Percentiles rank a stretch among this genome's conserved stretches.
Evolutionary conservation across 1,140 invertebrate genomes (phyloP).

Genomic region (Gonioctena quinquepunctata): DNA sequence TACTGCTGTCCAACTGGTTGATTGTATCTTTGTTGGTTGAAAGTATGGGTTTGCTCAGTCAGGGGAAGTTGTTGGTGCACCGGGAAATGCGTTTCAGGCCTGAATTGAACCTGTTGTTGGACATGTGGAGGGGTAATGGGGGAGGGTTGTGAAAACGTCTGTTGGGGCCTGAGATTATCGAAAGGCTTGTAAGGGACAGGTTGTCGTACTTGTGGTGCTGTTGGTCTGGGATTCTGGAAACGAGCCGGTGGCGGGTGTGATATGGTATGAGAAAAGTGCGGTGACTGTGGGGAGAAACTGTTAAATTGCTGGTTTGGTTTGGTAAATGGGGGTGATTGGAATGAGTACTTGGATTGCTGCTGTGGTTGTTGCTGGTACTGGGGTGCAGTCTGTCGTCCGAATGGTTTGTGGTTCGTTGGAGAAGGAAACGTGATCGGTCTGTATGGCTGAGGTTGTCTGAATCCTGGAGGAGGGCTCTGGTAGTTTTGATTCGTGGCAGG

Average conservation of each 20-base stretch:
- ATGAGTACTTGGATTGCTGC: slow-evolving; percentile 32
- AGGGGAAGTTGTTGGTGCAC: slow-evolving; percentile 50
- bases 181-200: slow-evolving; percentile 50
- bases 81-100: slow-evolving; percentile 54
- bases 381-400: slow-evolving; percentile 31
- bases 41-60: slow-evolving; percentile 32
- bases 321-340: slow-evolving; percentile 35
- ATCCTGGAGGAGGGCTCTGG: slow-evolving; percentile 49
- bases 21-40: slow-evolving; percentile 27
- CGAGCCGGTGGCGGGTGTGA: slow-evolving; percentile 35
- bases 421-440: slow-evolving; percentile 51
- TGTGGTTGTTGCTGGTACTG: slow-evolving; percentile 38
- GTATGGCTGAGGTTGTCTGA: slow-evolving; percentile 48
- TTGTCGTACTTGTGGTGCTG: slow-evolving; percentile 45
- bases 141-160: slow-evolving; percentile 33
- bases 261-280: slow-evolving; percentile 37
- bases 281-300: slow-evolving; percentile 34
- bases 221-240: slow-evolving; percentile 30
- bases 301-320: slow-evolving; percentile 54
- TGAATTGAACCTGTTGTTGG: slow-evolving; percentile 53
- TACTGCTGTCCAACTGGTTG: not conserved
- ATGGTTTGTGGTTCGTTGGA: slow-evolving; percentile 38
- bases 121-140: slow-evolving; percentile 57
- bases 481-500: slow-evolving; percentile 18
- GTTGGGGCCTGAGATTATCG: slow-evolving; percentile 35